A percentile compares a stretch with the other conserved stretches of the same genome.
These are phyloP conservation scores for Pseudochirops corinnae DNA, from an alignment of 2,797 vertebrate genomes.

Conservation along the genomic window DNA sequence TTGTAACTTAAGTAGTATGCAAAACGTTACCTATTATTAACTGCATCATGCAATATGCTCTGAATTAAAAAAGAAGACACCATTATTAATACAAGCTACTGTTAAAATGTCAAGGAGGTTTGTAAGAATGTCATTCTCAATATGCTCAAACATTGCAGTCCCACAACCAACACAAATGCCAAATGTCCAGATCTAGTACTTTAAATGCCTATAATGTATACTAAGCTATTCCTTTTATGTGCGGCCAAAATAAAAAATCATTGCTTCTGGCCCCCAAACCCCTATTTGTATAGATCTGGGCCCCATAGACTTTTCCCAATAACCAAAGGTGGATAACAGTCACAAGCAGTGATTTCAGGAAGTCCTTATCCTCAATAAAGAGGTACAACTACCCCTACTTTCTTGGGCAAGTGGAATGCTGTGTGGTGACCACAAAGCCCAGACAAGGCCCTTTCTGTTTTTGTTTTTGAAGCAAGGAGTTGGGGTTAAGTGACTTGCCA, in stretches of 20 bases:
- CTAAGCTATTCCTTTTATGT: neutral
- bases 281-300: neutral
- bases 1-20: neutral
- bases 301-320: neutral
- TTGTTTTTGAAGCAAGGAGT: too few relatives aligned
- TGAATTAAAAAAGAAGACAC: neutral
- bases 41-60: neutral
- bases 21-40: neutral
- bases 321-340: neutral
- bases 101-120: neutral
- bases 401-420: neutral
- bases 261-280: neutral
- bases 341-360: neutral
- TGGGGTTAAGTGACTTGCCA: too few relatives aligned
- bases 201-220: neutral
- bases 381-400: neutral
- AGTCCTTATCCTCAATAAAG: neutral
- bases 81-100: neutral
- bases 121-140: neutral
- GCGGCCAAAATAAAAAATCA: neutral
- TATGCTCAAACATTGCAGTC: neutral
- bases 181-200: neutral
- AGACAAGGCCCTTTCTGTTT: neutral
- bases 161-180: neutral
- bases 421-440: neutral